Percentiles rank a stretch among this genome's conserved stretches.
phyloP scores from a whole-genome alignment of 1,140 invertebrate species.

The Ceratosolen fusciceps region DNA sequence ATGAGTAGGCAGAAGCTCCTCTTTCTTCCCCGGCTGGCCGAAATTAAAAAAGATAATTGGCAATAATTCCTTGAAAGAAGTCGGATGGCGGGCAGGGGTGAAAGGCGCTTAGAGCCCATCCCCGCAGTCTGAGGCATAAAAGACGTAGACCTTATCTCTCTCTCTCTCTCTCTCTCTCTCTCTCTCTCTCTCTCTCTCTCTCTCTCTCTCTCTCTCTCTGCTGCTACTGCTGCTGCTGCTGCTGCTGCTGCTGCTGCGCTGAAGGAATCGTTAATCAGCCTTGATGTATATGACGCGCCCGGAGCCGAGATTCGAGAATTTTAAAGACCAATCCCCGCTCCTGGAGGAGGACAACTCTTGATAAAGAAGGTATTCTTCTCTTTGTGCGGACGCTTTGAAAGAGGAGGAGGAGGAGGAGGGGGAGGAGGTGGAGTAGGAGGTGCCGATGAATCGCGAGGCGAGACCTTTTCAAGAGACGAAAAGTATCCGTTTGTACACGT shows the following conservation, averaged over 20 bases:
- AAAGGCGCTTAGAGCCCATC: background rate
- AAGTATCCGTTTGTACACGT: slow-evolving; percentile 52
- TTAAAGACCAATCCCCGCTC: slow-evolving; percentile 25
- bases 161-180: too few relatives aligned
- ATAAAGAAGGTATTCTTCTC: background rate
- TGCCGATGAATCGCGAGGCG: slow-evolving; percentile 33
- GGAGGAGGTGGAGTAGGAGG: too few relatives aligned
- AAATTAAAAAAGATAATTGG: slow-evolving; percentile 50
- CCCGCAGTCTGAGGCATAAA: background rate
- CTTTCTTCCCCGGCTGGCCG: background rate
- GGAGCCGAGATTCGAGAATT: slow-evolving; percentile 13
- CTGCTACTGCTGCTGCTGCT: too few relatives aligned
- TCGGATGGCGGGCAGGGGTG: background rate
- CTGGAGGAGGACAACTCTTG: background rate
- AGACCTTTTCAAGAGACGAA: slow-evolving; percentile 57
- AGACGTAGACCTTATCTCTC: slow-evolving; percentile 34
- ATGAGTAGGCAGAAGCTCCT: slow-evolving; percentile 15
- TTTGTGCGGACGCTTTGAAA: background rate
- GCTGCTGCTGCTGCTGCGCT: too few relatives aligned
- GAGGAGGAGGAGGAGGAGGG: too few relatives aligned
- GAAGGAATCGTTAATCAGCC: slow-evolving; percentile 47
- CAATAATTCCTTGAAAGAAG: slow-evolving; percentile 43
- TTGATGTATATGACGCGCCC: slow-evolving; percentile 19
- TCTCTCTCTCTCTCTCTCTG: too few relatives aligned
- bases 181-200: too few relatives aligned